phyloP scores from a whole-genome alignment of 2,797 vertebrate species.

The Taeniopygia guttata region DNA sequence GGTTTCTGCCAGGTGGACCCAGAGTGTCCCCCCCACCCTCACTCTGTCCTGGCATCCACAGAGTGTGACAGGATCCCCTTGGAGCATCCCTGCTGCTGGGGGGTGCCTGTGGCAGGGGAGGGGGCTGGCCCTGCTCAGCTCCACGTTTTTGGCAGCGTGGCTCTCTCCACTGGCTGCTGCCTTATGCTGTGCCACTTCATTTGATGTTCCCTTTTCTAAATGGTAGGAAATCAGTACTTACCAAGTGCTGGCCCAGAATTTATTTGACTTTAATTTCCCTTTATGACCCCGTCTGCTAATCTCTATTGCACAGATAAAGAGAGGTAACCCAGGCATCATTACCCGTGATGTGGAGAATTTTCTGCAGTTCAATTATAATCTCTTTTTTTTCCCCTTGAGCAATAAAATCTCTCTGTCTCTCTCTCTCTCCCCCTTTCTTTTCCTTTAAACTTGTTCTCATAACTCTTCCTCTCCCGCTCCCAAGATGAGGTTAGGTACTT shows the following conservation, averaged over 20 bases:
- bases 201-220: conserved; percentile 12
- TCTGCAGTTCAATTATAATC: conserved; percentile 63
- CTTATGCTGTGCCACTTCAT: conserved; percentile 7
- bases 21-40: not conserved
- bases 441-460: conserved; percentile 16
- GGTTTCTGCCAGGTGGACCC: not conserved
- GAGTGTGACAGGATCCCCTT: not conserved
- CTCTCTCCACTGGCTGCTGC: not conserved
- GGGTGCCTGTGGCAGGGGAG: not conserved
- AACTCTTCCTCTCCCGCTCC: not conserved
- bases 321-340: conserved; percentile 64
- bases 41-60: not conserved
- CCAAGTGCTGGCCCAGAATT: conserved; percentile 39
- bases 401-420: conserved; percentile 38
- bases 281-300: conserved; percentile 61
- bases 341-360: conserved; percentile 41
- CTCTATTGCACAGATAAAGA: conserved; percentile 63
- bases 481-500: conserved; percentile 7
- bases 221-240: conserved; percentile 19
- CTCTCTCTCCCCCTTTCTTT: not conserved
- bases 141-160: accelerated
- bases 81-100: not conserved
- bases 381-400: conserved; percentile 29
- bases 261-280: conserved; percentile 66
- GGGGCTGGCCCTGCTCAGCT: accelerated